These are phyloP conservation scores for Trichopria drosophilae DNA, from an alignment of 2,888 invertebrate species.

Conservation along the genomic window DNA sequence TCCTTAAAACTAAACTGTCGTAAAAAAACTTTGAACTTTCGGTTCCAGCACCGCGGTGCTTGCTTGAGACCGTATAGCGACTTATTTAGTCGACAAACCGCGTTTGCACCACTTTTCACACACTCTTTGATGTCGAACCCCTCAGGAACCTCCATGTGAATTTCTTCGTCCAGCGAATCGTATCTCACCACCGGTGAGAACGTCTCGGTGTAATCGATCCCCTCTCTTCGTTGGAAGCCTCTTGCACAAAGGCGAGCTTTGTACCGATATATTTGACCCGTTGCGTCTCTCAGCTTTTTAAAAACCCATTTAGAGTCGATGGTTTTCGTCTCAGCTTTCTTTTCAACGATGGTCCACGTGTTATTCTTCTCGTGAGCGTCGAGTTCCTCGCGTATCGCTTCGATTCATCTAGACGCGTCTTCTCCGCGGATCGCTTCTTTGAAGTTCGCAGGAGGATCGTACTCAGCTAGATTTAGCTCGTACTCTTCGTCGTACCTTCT, in stretches of 20 bases:
- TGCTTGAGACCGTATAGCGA: conserved; percentile 49
- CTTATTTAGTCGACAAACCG: conserved; percentile 43
- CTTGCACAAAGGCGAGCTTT: conserved; percentile 42
- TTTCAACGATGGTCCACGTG: conserved; percentile 17
- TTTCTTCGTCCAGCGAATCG: conserved; percentile 42
- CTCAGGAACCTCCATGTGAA: conserved; percentile 46
- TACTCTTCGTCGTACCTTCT: no score
- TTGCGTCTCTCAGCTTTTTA: conserved; percentile 22
- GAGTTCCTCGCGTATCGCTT: conserved; percentile 18
- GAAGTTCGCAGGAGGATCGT: no score
- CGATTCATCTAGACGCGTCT: conserved; percentile 9
- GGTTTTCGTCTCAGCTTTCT: conserved; percentile 3
- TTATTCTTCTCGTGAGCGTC: conserved; percentile 16
- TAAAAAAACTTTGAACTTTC: conserved; percentile 35
- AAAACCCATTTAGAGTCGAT: conserved; percentile 26
- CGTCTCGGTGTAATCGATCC: no score
- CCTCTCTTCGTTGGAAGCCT: no score
- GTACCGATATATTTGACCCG: conserved; percentile 32
- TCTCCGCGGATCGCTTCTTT: conserved; percentile 8
- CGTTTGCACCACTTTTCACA: conserved; percentile 30
- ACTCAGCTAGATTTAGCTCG: no score
- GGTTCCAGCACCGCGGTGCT: conserved; percentile 45
- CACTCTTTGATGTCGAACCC: conserved; percentile 32
- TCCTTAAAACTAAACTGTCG: no score
- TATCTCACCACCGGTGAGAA: conserved; percentile 44